A percentile compares a stretch with the other conserved stretches of the same genome.
Evolutionary conservation across 2,888 invertebrate species (phyloP).

Genomic region (Rosalia funebris): DNA sequence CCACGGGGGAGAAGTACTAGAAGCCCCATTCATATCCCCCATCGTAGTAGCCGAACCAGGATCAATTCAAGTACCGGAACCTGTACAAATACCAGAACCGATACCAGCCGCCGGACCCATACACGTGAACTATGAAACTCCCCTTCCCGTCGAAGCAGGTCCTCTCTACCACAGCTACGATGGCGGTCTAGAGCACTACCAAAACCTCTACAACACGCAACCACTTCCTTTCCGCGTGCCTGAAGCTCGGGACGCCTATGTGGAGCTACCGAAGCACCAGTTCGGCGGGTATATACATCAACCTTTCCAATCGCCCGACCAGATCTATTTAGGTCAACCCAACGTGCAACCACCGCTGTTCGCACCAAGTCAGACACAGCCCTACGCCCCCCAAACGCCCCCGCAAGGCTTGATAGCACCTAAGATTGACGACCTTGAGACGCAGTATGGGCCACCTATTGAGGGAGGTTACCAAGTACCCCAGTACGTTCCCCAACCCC

Average conservation of each 20-base stretch:
- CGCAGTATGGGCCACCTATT: neutral
- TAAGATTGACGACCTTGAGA: neutral
- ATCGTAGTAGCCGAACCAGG: slow-evolving; percentile 31
- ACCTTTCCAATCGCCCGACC: neutral
- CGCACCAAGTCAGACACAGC: neutral
- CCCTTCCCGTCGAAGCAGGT: slow-evolving; percentile 12
- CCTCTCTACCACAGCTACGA: slow-evolving; percentile 46
- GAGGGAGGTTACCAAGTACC: neutral
- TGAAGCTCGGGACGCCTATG: slow-evolving; percentile 17
- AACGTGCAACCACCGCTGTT: neutral
- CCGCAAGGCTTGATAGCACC: neutral
- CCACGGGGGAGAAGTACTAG: slow-evolving; percentile 39
- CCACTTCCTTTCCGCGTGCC: slow-evolving; percentile 18
- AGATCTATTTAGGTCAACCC: neutral
- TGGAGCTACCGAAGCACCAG: slow-evolving; percentile 15
- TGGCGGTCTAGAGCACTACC: slow-evolving; percentile 47
- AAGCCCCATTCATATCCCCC: slow-evolving; percentile 5
- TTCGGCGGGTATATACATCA: slow-evolving; percentile 18
- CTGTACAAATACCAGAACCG: slow-evolving; percentile 22
- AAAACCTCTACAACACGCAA: slow-evolving; percentile 24
- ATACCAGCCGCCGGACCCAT: neutral
- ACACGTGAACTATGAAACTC: slow-evolving; percentile 8
- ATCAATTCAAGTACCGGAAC: slow-evolving; percentile 25
- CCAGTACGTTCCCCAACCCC: neutral
- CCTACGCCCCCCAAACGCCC: neutral